These are phyloP conservation scores for Balaeniceps rex DNA, from an alignment of 2,113 vertebrate genomes.

Conservation along the genomic window DNA sequence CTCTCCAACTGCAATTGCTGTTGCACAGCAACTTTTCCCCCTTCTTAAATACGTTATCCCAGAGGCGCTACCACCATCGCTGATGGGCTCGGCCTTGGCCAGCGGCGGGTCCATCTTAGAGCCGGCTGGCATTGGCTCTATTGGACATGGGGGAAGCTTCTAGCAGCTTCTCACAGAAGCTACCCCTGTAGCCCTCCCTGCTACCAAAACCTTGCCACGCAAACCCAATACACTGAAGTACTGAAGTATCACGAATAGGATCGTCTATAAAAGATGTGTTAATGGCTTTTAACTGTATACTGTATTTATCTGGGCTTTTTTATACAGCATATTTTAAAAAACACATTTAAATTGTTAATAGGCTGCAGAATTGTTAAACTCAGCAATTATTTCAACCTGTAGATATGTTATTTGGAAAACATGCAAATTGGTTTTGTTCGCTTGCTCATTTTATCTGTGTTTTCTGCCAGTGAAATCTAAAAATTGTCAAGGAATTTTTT, in stretches of 20 bases:
- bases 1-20: background rate
- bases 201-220: background rate
- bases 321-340: background rate
- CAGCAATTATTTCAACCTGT: constrained; percentile 52
- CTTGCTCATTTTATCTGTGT: constrained; percentile 17
- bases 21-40: background rate
- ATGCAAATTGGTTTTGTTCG: constrained; percentile 21
- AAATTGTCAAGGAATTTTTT: background rate
- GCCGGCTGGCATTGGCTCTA: background rate
- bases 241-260: background rate
- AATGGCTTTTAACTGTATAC: constrained; percentile 17
- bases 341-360: constrained; percentile 49
- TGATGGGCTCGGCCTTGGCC: background rate
- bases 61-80: background rate
- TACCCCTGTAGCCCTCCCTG: background rate
- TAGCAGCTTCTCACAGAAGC: background rate
- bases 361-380: constrained; percentile 29
- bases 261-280: background rate
- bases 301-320: background rate
- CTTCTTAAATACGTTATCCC: background rate
- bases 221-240: background rate
- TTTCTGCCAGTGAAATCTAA: constrained; percentile 31
- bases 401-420: constrained; percentile 48
- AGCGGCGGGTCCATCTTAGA: background rate
- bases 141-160: background rate